A percentile compares a stretch with the other conserved stretches of the same genome.
phyloP scores from a whole-genome alignment of 2,888 invertebrate genomes.

The Drosophila mulleri region DNA sequence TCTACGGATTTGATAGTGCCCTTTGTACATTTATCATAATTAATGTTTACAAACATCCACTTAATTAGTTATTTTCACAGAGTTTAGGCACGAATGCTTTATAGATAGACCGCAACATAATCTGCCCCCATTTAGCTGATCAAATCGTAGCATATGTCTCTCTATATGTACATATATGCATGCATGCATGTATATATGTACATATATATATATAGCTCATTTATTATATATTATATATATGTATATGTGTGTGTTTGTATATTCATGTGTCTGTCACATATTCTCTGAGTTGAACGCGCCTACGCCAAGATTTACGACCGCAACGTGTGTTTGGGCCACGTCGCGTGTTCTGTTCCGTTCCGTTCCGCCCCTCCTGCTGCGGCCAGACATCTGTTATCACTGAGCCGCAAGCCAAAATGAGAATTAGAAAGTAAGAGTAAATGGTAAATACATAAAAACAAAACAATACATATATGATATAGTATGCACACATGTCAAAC shows the following conservation, averaged over 20 bases:
- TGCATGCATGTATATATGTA: neutral
- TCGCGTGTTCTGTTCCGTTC: slow-evolving; percentile 41
- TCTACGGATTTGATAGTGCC: neutral
- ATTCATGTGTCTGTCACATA: slow-evolving; percentile 34
- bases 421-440: slow-evolving; percentile 52
- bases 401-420: slow-evolving; percentile 19
- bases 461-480: slow-evolving; percentile 12
- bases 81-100: neutral
- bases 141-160: slow-evolving; percentile 23
- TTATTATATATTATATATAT: slow-evolving; percentile 13
- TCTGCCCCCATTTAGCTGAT: slow-evolving; percentile 25
- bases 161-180: neutral
- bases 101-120: slow-evolving; percentile 3
- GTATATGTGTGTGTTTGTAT: slow-evolving; percentile 14
- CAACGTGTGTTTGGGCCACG: slow-evolving; percentile 58
- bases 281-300: slow-evolving; percentile 35
- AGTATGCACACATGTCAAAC: slow-evolving; percentile 5
- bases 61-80: slow-evolving; percentile 3
- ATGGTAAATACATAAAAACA: slow-evolving; percentile 35
- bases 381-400: slow-evolving; percentile 56
- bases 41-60: neutral
- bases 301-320: slow-evolving; percentile 67
- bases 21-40: neutral
- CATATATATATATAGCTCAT: slow-evolving; percentile 22
- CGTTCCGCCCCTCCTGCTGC: neutral